Evolutionary conservation across 2,113 vertebrate genomes (phyloP), one percentile per base, ranked within the genome.

Genomic region (Rhinolophus sinicus): DNA sequence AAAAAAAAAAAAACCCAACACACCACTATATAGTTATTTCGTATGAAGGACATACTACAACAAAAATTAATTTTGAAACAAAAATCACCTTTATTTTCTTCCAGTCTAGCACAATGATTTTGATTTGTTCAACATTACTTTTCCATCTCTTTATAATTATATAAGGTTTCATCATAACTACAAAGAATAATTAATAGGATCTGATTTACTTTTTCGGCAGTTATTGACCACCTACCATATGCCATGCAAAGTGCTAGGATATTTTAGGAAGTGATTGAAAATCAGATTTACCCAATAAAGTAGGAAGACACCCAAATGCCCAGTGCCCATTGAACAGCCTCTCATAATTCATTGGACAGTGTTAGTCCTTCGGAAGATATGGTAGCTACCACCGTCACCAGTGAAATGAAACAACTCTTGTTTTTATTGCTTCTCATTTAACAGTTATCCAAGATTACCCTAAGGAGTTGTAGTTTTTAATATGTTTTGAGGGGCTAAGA

Each of bases 1-100:
- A 16, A 89, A 18, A 65, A 73, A 77, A 52, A 11, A 52, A 52
- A 52, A 14, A 89, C n/a, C n/a, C n/a, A n/a, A n/a, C n/a, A n/a
- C n/a, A 18, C 26, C 3, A 67, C 24, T 94, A 60, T 86, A 56
- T 76, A 60, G 28, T 56, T 82, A 44, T 83, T 87, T 86, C 28
- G 64, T 72, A 28, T 54, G 76, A 60, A 95, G 14, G n/a, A 44
- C 3, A 77, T 75, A 87, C 30, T 94, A 76, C n/a, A 76, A 67
- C 44, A 87, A 69, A 88, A 80, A 95, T 65, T 80, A 88, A 64
- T 87, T 95, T 64, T 70, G 52, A 95, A 91, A 44, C 54, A 88
- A 91, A 96, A 76, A 38, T 86, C 24, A 56, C 44, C 33, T 94
- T 12, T 90, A 0, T 88, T 94, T 94, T 91, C 8, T 88, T 84